Evolutionary conservation across 2,113 vertebrate species (phyloP).

Genomic region (Dasyornis broadbenti): DNA sequence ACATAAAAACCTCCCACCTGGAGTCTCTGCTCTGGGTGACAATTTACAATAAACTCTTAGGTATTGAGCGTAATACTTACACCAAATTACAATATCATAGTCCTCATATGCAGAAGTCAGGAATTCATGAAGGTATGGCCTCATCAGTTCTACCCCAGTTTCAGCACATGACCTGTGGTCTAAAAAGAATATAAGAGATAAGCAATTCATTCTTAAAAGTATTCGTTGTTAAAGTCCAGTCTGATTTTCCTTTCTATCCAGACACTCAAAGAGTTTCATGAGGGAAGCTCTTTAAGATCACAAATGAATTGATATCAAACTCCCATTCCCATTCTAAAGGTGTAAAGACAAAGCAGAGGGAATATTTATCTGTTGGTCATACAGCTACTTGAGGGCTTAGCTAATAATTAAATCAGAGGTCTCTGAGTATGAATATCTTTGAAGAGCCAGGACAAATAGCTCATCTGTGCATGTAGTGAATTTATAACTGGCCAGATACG

Average conservation of each 20-base stretch:
- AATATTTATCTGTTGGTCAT: not conserved
- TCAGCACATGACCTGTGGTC: slow-evolving; percentile 99
- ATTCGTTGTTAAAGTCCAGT: not conserved
- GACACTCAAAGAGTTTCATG: not conserved
- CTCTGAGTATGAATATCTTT: not conserved
- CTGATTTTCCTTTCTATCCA: not conserved
- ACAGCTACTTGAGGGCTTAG: not conserved
- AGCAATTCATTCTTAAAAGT: not conserved
- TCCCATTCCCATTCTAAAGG: not conserved
- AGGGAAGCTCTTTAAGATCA: not conserved
- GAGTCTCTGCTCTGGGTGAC: not conserved
- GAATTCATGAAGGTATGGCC: slow-evolving; percentile 96
- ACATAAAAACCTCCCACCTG: not conserved
- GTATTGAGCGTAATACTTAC: slow-evolving; percentile 76
- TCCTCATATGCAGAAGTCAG: slow-evolving; percentile 96
- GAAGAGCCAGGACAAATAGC: not conserved
- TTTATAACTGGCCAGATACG: not conserved
- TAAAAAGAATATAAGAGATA: slow-evolving; percentile 49
- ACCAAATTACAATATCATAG: slow-evolving; percentile 99
- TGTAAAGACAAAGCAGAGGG: not conserved
- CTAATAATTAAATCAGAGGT: not conserved
- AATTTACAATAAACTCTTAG: not conserved
- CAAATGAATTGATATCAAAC: not conserved
- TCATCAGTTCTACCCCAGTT: slow-evolving; percentile 95
- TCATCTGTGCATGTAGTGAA: not conserved